Percentiles rank a stretch among this genome's conserved stretches.
Conservation (phyloP, 2,797 vertebrate species). For the Tenualosa ilisha region DNA sequence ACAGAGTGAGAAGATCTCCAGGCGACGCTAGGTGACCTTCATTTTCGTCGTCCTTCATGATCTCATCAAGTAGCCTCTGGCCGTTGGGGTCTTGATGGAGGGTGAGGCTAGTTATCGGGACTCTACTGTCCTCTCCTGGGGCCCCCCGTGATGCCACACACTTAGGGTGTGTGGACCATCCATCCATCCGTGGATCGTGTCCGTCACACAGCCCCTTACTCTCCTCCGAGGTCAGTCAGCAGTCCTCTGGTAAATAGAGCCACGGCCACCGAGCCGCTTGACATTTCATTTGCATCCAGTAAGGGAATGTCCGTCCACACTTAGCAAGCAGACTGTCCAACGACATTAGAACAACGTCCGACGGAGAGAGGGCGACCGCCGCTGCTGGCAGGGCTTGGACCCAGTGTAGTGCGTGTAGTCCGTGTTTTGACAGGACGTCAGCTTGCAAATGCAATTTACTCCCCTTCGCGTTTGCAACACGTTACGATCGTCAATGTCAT, state of each 20-base stretch:
- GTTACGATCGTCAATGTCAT: constrained; percentile 5
- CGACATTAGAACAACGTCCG: background rate
- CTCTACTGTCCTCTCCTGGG: background rate
- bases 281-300: constrained; percentile 3
- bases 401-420: background rate
- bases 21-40: background rate
- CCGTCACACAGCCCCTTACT: background rate
- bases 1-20: background rate
- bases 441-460: background rate
- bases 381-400: background rate
- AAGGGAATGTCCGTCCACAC: background rate
- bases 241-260: background rate
- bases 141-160: background rate
- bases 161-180: background rate
- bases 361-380: background rate
- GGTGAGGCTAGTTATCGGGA: background rate
- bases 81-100: background rate
- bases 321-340: constrained; percentile 9
- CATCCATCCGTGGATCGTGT: background rate
- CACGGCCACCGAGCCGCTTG: background rate
- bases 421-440: background rate
- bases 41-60: background rate
- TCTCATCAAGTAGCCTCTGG: background rate
- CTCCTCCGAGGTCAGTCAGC: background rate
- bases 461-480: background rate